Evolutionary conservation across 2,797 vertebrate genomes (phyloP), one percentile per base, ranked within the genome.

Genomic region (Pempheris klunzingeri): DNA sequence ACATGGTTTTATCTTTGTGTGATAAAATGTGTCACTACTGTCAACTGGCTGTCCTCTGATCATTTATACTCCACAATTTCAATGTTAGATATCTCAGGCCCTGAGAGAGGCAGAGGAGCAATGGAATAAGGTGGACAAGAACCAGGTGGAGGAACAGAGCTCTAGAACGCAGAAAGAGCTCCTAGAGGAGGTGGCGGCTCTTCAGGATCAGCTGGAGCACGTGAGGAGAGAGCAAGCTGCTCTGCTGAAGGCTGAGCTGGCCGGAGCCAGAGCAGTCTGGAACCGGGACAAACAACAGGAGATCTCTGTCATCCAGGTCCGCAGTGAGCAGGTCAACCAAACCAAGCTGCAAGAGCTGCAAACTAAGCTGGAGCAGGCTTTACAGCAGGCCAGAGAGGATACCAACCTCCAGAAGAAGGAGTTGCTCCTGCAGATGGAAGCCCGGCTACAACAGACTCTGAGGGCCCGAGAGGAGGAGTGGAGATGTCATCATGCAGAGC

Each of bases 261-360:
- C 96, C 0, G 96, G 93, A 82, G 96, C 96, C 1, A 92, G 90
- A 83, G 94, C 94, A 14, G 93, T 93, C 65, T 99, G 98, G 97
- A 97, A 93, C 90, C 92, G 95, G 88, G 96, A 98, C 80, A 97
- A 97, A 76, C 96, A 97, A 77, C 96, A 98, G 87, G 97, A 99
- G 93, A 93, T 97, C 41, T 87, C 92, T n/a, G 90, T 81, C 78
- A 74, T 97, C 57, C 96, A 95, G 83, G 86, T 87, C 20, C 95
- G 95, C 86, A 94, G 95, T 24, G 96, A 98, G 71, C 94, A 92
- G 82, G 94, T 95, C 61, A 94, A 95, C 77, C 88, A 95, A 15
- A 81, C 88, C 0, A 96, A 96, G 90, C 91, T 97, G 67, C 93
- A 96, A 39, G 96, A 96, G 71, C 96, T 97, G 39, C 88, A 88